Conservation (phyloP, 1,140 invertebrate genomes). For the Solen grandis region DNA sequence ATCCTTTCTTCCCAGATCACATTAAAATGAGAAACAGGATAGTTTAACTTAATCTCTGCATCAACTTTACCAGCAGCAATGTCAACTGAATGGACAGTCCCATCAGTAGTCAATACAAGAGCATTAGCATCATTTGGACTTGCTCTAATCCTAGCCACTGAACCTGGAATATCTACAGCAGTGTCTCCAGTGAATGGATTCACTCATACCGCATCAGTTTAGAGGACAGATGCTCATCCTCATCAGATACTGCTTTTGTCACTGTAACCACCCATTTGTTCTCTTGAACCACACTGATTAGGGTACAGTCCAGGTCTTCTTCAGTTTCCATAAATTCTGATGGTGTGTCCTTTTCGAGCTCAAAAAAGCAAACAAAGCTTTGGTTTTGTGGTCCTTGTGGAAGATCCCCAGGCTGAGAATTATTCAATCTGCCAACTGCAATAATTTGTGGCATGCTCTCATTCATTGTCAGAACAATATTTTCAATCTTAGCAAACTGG, state of each 20-base stretch:
- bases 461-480: slow-evolving; percentile 9
- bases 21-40: slow-evolving; percentile 23
- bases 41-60: slow-evolving; percentile 4
- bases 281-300: neutral
- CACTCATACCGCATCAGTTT: neutral
- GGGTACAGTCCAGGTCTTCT: neutral
- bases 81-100: neutral
- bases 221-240: too few relatives aligned
- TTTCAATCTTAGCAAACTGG: slow-evolving; percentile 11
- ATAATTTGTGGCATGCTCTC: slow-evolving; percentile 1
- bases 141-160: neutral
- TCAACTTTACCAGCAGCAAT: neutral
- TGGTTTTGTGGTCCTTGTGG: slow-evolving; percentile 22
- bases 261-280: slow-evolving; percentile 4
- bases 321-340: neutral
- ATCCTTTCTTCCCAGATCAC: slow-evolving; percentile 61
- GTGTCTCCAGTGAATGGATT: too few relatives aligned
- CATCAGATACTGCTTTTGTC: neutral
- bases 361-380: slow-evolving; percentile 32
- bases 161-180: neutral
- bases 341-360: slow-evolving; percentile 9
- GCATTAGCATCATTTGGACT: neutral
- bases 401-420: neutral
- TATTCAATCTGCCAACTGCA: neutral
- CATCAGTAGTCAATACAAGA: neutral